Evolutionary conservation across 2,888 invertebrate species (phyloP).

Genomic region (Dione juno): DNA sequence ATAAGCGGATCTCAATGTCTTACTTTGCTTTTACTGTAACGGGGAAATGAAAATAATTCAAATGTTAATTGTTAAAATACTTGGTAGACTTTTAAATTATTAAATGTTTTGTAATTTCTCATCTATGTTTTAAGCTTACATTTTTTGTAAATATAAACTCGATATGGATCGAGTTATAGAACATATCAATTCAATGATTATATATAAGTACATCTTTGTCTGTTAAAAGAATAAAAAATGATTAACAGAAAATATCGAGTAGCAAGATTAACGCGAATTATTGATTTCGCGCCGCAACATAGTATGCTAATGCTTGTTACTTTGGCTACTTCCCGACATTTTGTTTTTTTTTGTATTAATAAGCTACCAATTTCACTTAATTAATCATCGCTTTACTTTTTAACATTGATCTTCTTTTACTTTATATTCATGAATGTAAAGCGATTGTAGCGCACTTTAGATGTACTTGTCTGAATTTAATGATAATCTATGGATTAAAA

Average conservation of each 20-base stretch:
- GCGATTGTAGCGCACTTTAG: neutral
- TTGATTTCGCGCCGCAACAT: slow-evolving; percentile 11
- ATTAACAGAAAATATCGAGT: neutral
- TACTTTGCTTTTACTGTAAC: no score
- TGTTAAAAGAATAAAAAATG: neutral
- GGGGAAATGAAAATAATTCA: no score
- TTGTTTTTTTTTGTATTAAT: neutral
- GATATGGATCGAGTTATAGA: neutral
- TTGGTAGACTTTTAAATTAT: no score
- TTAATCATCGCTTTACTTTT: neutral
- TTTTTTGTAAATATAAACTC: no score
- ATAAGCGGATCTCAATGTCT: no score
- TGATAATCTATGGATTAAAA: neutral
- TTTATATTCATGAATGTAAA: neutral
- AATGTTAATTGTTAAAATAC: no score
- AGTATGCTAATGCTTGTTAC: neutral
- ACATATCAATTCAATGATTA: neutral
- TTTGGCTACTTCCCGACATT: neutral
- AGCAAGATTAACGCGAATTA: slow-evolving; percentile 9
- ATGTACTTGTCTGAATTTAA: neutral
- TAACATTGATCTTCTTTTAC: neutral
- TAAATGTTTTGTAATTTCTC: no score
- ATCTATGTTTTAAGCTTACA: no score
- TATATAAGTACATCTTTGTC: neutral
- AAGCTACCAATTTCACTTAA: neutral